Percentiles rank a stretch among this genome's conserved stretches.
These are phyloP conservation scores for Acrossocheilus wenchowensis DNA, from an alignment of 2,797 vertebrate species.

Conservation along the genomic window DNA sequence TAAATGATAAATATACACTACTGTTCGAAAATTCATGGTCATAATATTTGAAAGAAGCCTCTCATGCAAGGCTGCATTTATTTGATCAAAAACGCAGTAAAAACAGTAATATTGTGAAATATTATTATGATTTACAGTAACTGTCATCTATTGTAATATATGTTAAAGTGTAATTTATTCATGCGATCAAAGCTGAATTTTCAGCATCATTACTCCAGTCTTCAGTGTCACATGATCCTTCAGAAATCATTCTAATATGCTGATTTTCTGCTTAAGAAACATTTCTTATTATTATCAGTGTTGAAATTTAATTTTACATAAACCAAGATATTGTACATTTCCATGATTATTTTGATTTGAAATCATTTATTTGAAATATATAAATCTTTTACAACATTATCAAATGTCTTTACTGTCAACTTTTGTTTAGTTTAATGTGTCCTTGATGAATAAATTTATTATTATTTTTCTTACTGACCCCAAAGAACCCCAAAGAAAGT, in stretches of 20 bases:
- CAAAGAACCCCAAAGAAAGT: no score
- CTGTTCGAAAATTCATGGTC: background rate
- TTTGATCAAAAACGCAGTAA: background rate
- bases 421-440: background rate
- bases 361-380: background rate
- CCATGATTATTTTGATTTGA: background rate
- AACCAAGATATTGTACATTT: background rate
- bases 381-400: background rate
- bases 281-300: background rate
- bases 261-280: background rate
- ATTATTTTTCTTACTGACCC: background rate
- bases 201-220: background rate
- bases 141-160: background rate
- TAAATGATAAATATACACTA: no score
- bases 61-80: background rate
- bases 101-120: background rate
- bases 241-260: background rate
- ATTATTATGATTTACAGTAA: background rate
- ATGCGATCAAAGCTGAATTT: background rate
- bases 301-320: background rate
- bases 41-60: background rate
- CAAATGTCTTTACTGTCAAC: background rate
- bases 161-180: background rate
- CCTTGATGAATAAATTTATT: background rate
- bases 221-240: conserved; percentile 1